Evolutionary conservation across 2,113 vertebrate species (phyloP).

Genomic region (Pomatorhinus ruficollis): DNA sequence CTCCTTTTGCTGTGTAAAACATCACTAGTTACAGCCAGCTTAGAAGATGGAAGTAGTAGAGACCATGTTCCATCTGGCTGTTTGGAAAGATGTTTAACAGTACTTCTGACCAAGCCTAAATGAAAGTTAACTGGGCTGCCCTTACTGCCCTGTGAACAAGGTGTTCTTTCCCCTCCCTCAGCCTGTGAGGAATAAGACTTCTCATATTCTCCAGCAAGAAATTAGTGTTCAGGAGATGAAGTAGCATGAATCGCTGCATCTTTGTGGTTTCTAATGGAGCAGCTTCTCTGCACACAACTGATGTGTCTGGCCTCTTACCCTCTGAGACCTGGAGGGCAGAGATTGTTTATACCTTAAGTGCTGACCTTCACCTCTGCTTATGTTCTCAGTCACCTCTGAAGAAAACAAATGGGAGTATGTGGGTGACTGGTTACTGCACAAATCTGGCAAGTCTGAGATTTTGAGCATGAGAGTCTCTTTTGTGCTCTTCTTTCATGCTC

Average conservation of each 20-base stretch:
- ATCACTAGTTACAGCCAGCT: not conserved
- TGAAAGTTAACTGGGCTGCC: not conserved
- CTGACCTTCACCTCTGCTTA: not conserved
- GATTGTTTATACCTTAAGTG: not conserved
- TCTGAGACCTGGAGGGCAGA: not conserved
- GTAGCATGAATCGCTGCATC: not conserved
- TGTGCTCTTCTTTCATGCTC: not conserved
- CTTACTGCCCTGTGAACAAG: not conserved
- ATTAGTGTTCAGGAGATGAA: not conserved
- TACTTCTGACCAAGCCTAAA: not conserved
- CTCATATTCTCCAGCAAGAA: not conserved
- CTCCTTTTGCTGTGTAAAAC: conserved; percentile 14
- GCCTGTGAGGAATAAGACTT: not conserved
- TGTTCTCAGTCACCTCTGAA: not conserved
- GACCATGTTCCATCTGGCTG: not conserved
- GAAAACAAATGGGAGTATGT: not conserved
- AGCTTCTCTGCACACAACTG: not conserved
- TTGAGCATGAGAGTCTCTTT: not conserved
- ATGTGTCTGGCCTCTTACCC: not conserved
- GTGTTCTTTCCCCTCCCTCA: not conserved
- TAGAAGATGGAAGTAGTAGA: not conserved
- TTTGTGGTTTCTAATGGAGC: not conserved
- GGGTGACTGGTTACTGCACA: not conserved
- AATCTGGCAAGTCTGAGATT: not conserved
- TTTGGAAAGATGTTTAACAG: not conserved